These are phyloP conservation scores for Erythrocercus mccallii DNA, from an alignment of 2,113 vertebrate genomes.

Conservation along the genomic window DNA sequence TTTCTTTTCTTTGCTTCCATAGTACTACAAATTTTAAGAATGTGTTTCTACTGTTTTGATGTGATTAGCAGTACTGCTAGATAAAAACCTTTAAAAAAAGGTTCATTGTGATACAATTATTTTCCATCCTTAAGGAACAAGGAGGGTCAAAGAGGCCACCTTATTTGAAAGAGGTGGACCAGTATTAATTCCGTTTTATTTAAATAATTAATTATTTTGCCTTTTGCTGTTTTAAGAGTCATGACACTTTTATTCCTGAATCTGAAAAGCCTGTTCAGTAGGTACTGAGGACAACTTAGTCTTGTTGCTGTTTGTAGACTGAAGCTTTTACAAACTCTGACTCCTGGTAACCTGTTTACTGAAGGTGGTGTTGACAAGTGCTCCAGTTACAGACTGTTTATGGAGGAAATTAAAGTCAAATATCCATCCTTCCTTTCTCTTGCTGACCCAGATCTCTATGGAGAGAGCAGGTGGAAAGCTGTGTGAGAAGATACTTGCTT, in stretches of 20 bases:
- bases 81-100: background rate
- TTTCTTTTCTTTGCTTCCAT: slow-evolving; percentile 11
- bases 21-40: background rate
- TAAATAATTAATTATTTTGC: background rate
- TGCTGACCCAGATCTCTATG: background rate
- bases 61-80: background rate
- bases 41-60: background rate
- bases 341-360: background rate
- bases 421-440: background rate
- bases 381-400: background rate
- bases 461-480: background rate
- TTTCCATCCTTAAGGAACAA: background rate
- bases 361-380: background rate
- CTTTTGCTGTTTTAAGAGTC: slow-evolving; percentile 24
- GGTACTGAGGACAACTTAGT: background rate
- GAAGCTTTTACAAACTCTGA: background rate
- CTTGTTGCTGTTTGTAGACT: background rate
- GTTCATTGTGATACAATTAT: background rate
- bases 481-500: background rate
- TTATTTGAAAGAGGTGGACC: background rate
- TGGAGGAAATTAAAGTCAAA: background rate
- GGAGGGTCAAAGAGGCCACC: background rate
- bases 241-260: background rate
- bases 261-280: background rate
- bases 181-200: background rate